Conservation (phyloP, 2,888 invertebrate genomes). For the Nephrotoma flavescens region DNA sequence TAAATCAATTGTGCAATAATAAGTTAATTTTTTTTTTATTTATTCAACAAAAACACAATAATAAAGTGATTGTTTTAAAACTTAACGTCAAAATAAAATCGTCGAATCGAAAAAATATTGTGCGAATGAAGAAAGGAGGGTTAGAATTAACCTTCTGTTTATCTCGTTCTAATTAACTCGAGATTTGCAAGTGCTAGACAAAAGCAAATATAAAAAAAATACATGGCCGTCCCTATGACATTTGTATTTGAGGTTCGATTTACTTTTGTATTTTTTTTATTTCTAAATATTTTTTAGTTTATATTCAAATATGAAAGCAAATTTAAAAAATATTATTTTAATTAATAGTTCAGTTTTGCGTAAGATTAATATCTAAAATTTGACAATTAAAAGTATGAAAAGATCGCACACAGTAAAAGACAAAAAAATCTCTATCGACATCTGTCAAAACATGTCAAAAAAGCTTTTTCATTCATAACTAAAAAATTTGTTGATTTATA, state of each 20-base stretch:
- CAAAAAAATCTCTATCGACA: conserved; percentile 1
- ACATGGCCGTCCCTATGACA: conserved; percentile 11
- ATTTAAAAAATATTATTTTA: neutral
- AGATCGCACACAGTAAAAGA: neutral
- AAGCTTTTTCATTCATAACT: conserved; percentile 8
- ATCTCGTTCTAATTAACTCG: neutral
- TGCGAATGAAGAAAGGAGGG: neutral
- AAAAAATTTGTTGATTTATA: neutral
- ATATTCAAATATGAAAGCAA: neutral
- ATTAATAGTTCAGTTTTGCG: neutral
- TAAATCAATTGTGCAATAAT: neutral
- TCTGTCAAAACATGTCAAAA: conserved; percentile 16
- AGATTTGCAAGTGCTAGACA: neutral
- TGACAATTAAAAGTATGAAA: neutral
- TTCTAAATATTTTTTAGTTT: neutral
- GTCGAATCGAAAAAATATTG: neutral
- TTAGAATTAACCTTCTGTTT: neutral
- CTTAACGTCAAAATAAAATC: conserved; percentile 1
- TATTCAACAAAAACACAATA: neutral
- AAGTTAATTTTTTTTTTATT: neutral
- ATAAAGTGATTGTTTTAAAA: neutral
- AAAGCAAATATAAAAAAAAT: neutral
- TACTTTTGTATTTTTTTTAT: conserved; percentile 3
- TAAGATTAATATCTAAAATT: neutral
- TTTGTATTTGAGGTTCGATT: conserved; percentile 8